phyloP scores from a whole-genome alignment of 2,113 vertebrate genomes.

The Chinchilla lanigera region DNA sequence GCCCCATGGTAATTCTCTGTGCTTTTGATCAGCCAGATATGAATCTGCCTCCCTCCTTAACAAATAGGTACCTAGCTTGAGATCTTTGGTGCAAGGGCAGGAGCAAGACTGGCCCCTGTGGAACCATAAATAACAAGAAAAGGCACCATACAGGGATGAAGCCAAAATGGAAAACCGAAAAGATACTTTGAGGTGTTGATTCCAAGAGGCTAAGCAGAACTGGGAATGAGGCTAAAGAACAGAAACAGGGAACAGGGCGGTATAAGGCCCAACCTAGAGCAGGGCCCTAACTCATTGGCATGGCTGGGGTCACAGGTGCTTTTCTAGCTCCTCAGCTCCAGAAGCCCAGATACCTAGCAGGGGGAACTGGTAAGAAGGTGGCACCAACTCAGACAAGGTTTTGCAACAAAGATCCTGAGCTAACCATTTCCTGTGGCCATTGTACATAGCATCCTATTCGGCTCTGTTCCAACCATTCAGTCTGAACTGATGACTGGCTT shows the following conservation, averaged over 20 bases:
- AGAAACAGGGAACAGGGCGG: not conserved
- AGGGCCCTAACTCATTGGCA: not conserved
- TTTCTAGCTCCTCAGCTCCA: not conserved
- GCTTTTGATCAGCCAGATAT: not conserved
- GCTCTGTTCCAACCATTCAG: not conserved
- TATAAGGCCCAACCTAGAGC: not conserved
- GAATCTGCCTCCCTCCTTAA: not conserved
- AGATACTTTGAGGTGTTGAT: not conserved
- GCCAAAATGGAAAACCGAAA: conserved; percentile 8
- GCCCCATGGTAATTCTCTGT: not conserved
- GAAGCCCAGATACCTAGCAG: not conserved
- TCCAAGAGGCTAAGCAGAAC: not conserved
- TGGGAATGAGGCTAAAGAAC: not conserved
- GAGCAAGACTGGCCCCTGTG: not conserved
- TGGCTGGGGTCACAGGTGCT: not conserved
- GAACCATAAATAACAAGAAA: not conserved
- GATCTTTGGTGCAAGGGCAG: not conserved
- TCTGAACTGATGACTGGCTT: not conserved
- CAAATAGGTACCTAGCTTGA: not conserved
- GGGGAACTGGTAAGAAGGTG: not conserved
- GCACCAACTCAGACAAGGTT: not conserved
- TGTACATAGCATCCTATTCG: not conserved
- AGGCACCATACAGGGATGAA: not conserved
- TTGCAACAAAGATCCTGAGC: not conserved
- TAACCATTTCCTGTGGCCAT: not conserved